These are phyloP conservation scores for Drosophila demipolita DNA, from an alignment of 2,888 invertebrate species.

Conservation along the genomic window DNA sequence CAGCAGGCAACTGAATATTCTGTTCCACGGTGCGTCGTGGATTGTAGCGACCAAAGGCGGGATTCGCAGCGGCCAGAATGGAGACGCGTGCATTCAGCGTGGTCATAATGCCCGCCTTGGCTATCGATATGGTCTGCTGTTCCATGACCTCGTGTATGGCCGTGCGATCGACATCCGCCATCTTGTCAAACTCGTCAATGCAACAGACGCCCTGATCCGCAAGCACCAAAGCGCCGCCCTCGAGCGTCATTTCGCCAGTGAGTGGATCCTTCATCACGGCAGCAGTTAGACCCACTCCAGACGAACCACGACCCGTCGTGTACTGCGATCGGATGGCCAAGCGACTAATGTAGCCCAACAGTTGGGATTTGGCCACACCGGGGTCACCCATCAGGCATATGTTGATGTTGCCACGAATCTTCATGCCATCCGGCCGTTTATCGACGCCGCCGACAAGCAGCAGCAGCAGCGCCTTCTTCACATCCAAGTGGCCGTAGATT, in stretches of 20 bases:
- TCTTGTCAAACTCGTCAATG: constrained; percentile 99
- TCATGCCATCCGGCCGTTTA: constrained; percentile 96
- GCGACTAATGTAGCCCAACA: constrained; percentile 97
- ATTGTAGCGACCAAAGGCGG: constrained; percentile 99
- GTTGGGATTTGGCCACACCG: constrained; percentile 99
- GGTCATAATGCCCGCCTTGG: constrained; percentile 99
- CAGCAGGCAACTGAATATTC: constrained; percentile 99
- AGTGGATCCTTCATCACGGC: constrained; percentile 99
- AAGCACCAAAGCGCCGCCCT: constrained; percentile 98
- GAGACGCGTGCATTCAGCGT: constrained; percentile 98
- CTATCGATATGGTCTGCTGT: constrained; percentile 99
- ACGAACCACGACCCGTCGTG: constrained; percentile 98
- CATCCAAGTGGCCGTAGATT: constrained; percentile 99
- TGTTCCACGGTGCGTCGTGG: constrained; percentile 97
- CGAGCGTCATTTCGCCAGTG: constrained; percentile 98
- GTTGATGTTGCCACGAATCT: constrained; percentile 98
- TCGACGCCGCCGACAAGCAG: constrained; percentile 97
- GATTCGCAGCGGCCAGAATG: constrained; percentile 99
- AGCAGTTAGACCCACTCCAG: constrained; percentile 99
- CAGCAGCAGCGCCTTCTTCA: constrained; percentile 97
- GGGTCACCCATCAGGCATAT: constrained; percentile 99
- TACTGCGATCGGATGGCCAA: constrained; percentile 97
- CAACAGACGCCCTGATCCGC: constrained; percentile 99
- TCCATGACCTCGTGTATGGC: constrained; percentile 99
- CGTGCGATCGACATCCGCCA: constrained; percentile 97